phyloP scores from a whole-genome alignment of 2,888 invertebrate genomes.

The Acleris holmiana region DNA sequence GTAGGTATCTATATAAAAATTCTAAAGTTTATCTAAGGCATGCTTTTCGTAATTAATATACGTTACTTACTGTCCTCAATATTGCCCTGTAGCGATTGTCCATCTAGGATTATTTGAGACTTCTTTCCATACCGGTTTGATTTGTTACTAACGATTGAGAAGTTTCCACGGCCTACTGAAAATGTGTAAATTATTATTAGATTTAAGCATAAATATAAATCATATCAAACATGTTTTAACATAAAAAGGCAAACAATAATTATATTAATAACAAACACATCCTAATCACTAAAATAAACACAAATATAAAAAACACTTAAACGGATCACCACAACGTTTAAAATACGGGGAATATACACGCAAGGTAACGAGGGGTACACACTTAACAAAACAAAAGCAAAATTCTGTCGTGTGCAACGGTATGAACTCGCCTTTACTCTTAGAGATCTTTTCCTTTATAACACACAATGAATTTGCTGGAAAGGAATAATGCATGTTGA shows the following conservation, averaged over 20 bases:
- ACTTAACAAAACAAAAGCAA: constrained; percentile 39
- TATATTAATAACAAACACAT: neutral
- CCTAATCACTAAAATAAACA: neutral
- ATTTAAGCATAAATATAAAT: too few relatives aligned
- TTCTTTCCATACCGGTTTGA: constrained; percentile 94
- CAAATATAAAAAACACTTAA: neutral
- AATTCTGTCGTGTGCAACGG: constrained; percentile 37
- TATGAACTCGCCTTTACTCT: constrained; percentile 71
- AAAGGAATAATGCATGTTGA: constrained; percentile 54
- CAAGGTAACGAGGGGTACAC: constrained; percentile 2
- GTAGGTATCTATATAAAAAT: too few relatives aligned
- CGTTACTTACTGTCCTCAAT: constrained; percentile 70
- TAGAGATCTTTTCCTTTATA: constrained; percentile 67
- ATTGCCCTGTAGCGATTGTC: constrained; percentile 69
- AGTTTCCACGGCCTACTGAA: constrained; percentile 92
- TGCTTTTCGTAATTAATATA: neutral
- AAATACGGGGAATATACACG: constrained; percentile 8
- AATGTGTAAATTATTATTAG: neutral
- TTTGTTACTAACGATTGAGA: constrained; percentile 94
- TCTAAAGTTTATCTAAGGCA: too few relatives aligned
- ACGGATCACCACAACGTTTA: neutral
- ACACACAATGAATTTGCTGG: constrained; percentile 66
- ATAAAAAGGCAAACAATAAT: neutral
- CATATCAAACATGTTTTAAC: neutral
- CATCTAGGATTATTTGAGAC: constrained; percentile 77